A percentile compares a stretch with the other conserved stretches of the same genome.
These are phyloP conservation scores for Danionella cerebrum DNA, from an alignment of 2,113 vertebrate species.

Conservation along the genomic window DNA sequence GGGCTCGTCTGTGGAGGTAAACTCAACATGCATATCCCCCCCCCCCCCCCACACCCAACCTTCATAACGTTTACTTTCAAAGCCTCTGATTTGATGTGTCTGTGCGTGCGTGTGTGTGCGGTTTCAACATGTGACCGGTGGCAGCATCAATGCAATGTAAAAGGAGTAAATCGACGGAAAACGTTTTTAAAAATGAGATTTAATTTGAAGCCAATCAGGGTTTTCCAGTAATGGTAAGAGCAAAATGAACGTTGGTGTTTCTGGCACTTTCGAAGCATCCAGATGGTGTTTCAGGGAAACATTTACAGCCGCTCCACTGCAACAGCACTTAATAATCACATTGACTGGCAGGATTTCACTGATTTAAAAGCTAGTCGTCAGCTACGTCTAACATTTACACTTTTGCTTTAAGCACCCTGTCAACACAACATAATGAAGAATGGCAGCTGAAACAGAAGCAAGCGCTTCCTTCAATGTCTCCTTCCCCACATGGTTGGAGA, in stretches of 20 bases:
- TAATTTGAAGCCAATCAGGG: constrained; percentile 1
- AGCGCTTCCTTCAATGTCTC: too few relatives aligned
- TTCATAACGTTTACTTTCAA: constrained; percentile 66
- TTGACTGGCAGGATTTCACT: background rate
- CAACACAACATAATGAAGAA: background rate
- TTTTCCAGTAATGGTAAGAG: background rate
- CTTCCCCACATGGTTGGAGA: too few relatives aligned
- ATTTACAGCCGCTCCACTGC: background rate
- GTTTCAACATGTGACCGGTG: constrained; percentile 8
- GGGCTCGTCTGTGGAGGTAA: constrained; percentile 52
- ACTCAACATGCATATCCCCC: constrained; percentile 57
- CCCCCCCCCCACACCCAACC: constrained; percentile 55
- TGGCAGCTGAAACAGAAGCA: constrained; percentile 8
- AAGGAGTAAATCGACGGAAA: constrained; percentile 26
- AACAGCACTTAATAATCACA: background rate
- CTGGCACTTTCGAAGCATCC: background rate
- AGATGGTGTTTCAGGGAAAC: background rate
- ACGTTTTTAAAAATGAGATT: constrained; percentile 20
- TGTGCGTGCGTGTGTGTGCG: background rate
- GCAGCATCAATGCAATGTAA: constrained; percentile 12
- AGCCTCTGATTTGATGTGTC: constrained; percentile 25
- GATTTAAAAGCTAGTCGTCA: background rate
- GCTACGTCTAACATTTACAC: background rate
- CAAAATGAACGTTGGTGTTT: constrained; percentile 6
- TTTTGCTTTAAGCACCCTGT: constrained; percentile 3